These are phyloP conservation scores for Hylaeus volcanicus DNA, from an alignment of 1,140 invertebrate genomes.

Conservation along the genomic window DNA sequence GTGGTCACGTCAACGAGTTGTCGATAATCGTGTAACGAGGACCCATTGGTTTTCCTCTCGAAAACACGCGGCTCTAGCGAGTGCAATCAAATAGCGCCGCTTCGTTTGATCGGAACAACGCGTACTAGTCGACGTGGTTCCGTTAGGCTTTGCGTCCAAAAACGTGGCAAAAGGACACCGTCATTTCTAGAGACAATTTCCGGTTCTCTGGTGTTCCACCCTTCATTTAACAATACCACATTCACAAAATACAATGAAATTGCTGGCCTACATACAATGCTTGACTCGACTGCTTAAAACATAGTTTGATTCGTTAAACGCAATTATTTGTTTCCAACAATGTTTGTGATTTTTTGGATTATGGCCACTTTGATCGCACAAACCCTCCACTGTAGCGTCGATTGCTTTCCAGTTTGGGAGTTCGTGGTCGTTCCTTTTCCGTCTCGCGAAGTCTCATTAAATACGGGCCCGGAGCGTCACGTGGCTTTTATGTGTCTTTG, in stretches of 20 bases:
- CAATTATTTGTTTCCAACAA: no score
- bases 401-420: background rate
- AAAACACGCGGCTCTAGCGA: background rate
- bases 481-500: conserved; percentile 49
- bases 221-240: background rate
- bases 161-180: background rate
- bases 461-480: conserved; percentile 49
- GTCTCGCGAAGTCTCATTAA: conserved; percentile 55
- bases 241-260: background rate
- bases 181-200: background rate
- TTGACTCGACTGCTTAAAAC: no score
- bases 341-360: no score
- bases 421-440: background rate
- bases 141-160: background rate
- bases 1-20: background rate
- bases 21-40: conserved; percentile 11
- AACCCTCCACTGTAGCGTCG: background rate
- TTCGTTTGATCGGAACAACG: conserved; percentile 11
- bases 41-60: background rate
- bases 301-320: no score
- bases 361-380: no score
- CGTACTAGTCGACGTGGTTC: background rate
- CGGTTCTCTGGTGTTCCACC: background rate
- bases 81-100: conserved; percentile 16
- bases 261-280: no score